These are phyloP conservation scores for Rhaphigaster nebulosa DNA, from an alignment of 2,888 invertebrate species.

Conservation along the genomic window DNA sequence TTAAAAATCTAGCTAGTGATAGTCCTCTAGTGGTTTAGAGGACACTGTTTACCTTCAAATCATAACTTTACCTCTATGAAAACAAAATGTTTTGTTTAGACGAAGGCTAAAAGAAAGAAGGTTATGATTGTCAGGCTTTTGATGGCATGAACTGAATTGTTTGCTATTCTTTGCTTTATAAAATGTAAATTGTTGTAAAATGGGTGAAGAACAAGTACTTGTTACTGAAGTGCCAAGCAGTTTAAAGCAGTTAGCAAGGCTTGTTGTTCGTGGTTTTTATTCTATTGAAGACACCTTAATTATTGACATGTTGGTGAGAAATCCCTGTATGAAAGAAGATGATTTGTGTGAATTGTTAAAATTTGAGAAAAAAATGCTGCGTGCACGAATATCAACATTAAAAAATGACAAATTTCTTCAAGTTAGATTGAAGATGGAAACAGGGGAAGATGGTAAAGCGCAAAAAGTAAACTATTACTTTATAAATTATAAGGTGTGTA, in stretches of 20 bases:
- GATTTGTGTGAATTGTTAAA: conserved; percentile 91
- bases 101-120: neutral
- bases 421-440: conserved; percentile 94
- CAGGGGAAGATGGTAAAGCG: conserved; percentile 93
- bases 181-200: conserved; percentile 45
- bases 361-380: conserved; percentile 93
- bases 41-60: neutral
- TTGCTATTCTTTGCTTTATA: neutral
- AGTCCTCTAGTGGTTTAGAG: no score
- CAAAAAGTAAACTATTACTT: conserved; percentile 98
- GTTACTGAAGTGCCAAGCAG: conserved; percentile 95
- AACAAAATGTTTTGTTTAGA: neutral
- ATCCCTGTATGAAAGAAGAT: conserved; percentile 96
- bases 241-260: conserved; percentile 90
- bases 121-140: neutral
- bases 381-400: conserved; percentile 87
- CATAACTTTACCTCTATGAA: neutral
- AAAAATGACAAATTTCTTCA: conserved; percentile 95
- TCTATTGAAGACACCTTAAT: conserved; percentile 93
- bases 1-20: no score
- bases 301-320: conserved; percentile 94
- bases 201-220: conserved; percentile 77
- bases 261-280: conserved; percentile 94
- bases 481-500: conserved; percentile 87
- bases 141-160: neutral